Percentiles rank a stretch among this genome's conserved stretches.
Evolutionary conservation across 2,888 invertebrate species (phyloP).

Genomic region (Muschampia plurimacula): DNA sequence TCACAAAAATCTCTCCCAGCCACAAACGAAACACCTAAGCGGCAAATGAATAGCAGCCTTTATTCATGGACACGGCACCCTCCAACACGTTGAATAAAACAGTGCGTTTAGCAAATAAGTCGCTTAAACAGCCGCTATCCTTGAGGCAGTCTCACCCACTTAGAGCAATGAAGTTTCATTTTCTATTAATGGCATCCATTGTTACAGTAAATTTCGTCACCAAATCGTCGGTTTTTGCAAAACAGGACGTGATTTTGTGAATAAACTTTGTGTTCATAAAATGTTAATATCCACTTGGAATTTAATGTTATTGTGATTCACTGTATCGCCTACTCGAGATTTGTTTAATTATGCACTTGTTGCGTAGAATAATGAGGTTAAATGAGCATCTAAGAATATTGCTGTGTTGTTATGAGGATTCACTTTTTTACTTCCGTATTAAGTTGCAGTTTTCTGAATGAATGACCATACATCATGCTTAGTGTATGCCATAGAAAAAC

Average conservation of each 20-base stretch:
- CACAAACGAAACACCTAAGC: slow-evolving; percentile 15
- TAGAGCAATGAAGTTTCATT: slow-evolving; percentile 49
- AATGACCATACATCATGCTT: neutral
- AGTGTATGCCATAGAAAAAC: too few species aligned
- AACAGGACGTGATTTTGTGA: slow-evolving; percentile 21
- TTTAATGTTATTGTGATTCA: slow-evolving; percentile 9
- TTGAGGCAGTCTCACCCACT: slow-evolving; percentile 47
- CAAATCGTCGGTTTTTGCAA: slow-evolving; percentile 21
- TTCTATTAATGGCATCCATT: slow-evolving; percentile 39
- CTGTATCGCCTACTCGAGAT: neutral
- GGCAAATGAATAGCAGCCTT: slow-evolving; percentile 33
- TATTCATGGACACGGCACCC: slow-evolving; percentile 35
- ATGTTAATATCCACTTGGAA: slow-evolving; percentile 7
- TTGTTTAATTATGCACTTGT: slow-evolving; percentile 4
- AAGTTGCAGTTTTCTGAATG: neutral
- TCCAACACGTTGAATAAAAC: slow-evolving; percentile 50
- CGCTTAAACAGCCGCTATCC: slow-evolving; percentile 48
- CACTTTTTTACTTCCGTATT: neutral
- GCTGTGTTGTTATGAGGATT: neutral
- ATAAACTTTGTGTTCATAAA: slow-evolving; percentile 8
- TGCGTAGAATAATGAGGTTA: neutral
- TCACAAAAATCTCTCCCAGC: slow-evolving; percentile 4
- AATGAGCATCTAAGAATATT: neutral
- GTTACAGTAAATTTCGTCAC: slow-evolving; percentile 26
- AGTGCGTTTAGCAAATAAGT: slow-evolving; percentile 52